phyloP scores from a whole-genome alignment of 2,888 invertebrate genomes.

The Xestia rhomboidea region DNA sequence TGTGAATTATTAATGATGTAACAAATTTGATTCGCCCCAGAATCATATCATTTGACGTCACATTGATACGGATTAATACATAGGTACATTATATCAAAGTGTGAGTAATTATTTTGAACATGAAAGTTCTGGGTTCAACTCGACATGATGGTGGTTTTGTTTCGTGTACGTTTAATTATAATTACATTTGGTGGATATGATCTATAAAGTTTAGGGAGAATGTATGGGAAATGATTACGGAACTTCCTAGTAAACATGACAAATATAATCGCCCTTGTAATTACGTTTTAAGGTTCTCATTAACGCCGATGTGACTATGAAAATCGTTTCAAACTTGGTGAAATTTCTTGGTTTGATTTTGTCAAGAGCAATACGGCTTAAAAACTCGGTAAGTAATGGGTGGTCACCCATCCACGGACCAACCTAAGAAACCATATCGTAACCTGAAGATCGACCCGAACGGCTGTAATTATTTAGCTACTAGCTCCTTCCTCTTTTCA shows the following conservation, averaged over 20 bases:
- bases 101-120: conserved; percentile 22
- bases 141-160: conserved; percentile 14
- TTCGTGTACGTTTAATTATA: background rate
- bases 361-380: too few relatives aligned
- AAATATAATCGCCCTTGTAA: background rate
- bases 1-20: background rate
- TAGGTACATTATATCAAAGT: background rate
- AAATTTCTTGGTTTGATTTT: background rate
- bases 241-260: background rate
- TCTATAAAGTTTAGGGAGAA: background rate
- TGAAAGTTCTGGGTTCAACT: conserved; percentile 8
- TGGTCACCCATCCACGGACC: too few relatives aligned
- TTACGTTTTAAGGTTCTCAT: background rate
- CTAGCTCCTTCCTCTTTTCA: too few relatives aligned
- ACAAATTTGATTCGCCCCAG: background rate
- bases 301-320: background rate
- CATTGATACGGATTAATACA: conserved; percentile 14
- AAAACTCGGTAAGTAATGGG: too few relatives aligned
- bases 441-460: too few relatives aligned
- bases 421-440: too few relatives aligned
- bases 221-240: background rate
- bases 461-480: too few relatives aligned
- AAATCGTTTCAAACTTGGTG: background rate
- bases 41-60: background rate
- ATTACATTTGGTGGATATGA: background rate